A percentile compares a stretch with the other conserved stretches of the same genome.
These are phyloP conservation scores for Scartelaos histophorus DNA, from an alignment of 2,113 vertebrate genomes.

Conservation along the genomic window DNA sequence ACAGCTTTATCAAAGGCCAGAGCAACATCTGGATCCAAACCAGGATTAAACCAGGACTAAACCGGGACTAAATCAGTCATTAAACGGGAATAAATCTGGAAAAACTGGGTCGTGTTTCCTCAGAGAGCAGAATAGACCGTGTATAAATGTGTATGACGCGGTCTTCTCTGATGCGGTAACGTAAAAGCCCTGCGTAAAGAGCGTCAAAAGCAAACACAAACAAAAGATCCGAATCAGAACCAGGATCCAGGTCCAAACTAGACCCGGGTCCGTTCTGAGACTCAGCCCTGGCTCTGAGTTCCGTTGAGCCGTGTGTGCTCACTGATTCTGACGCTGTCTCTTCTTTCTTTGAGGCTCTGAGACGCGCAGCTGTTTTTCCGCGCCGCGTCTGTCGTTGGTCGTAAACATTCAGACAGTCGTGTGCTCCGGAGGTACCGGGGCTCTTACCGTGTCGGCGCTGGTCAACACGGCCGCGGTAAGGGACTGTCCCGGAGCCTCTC, in stretches of 20 bases:
- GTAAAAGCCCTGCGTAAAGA: not conserved
- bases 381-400: not conserved
- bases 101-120: not conserved
- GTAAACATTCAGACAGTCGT: not conserved
- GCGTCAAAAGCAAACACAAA: conserved; percentile 1
- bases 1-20: no score
- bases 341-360: not conserved
- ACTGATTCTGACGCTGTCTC: not conserved
- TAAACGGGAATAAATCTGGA: not conserved
- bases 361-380: not conserved
- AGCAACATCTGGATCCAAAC: not conserved
- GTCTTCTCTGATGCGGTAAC: not conserved
- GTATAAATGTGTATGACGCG: not conserved
- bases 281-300: not conserved
- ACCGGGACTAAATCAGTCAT: not conserved
- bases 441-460: conserved; percentile 77
- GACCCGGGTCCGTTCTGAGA: not conserved
- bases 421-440: not conserved
- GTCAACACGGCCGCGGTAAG: conserved; percentile 74
- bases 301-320: not conserved
- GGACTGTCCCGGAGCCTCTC: conserved; percentile 76
- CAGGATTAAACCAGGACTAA: not conserved
- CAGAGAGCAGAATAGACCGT: not conserved
- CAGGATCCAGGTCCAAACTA: not conserved
- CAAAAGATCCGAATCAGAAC: not conserved